phyloP scores from a whole-genome alignment of 2,888 invertebrate species.

The Trachelus tabidus region DNA sequence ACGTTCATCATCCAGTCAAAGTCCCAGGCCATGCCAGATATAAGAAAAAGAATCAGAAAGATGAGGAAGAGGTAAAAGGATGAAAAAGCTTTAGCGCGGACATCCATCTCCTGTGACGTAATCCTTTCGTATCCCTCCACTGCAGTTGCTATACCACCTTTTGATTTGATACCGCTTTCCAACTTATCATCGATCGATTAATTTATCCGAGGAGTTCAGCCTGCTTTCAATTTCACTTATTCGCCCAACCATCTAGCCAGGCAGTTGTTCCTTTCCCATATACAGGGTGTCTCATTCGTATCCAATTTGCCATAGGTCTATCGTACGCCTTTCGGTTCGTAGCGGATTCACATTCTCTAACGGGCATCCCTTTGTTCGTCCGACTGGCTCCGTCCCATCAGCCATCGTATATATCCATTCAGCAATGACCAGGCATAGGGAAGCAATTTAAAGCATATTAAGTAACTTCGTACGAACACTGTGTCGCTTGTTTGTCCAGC shows the following conservation, averaged over 20 bases:
- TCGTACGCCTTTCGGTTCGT: neutral
- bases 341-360: neutral
- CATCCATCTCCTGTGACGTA: constrained; percentile 55
- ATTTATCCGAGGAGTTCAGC: constrained; percentile 51
- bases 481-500: constrained; percentile 28
- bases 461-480: constrained; percentile 24
- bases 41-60: constrained; percentile 2
- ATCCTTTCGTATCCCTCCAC: constrained; percentile 46
- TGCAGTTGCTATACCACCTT: neutral
- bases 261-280: neutral
- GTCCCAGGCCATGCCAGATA: neutral
- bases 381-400: neutral
- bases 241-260: neutral
- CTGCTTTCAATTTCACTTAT: neutral
- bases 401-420: neutral
- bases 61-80: constrained; percentile 25
- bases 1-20: neutral
- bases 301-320: neutral
- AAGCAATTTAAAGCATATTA: constrained; percentile 32
- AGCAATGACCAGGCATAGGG: neutral
- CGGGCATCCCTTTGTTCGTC: neutral
- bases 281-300: neutral
- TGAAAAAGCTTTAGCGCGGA: constrained; percentile 18
- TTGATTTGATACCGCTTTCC: constrained; percentile 33
- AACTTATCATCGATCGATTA: constrained; percentile 61